These are phyloP conservation scores for Alosa sapidissima DNA, from an alignment of 2,797 vertebrate species.

Conservation along the genomic window DNA sequence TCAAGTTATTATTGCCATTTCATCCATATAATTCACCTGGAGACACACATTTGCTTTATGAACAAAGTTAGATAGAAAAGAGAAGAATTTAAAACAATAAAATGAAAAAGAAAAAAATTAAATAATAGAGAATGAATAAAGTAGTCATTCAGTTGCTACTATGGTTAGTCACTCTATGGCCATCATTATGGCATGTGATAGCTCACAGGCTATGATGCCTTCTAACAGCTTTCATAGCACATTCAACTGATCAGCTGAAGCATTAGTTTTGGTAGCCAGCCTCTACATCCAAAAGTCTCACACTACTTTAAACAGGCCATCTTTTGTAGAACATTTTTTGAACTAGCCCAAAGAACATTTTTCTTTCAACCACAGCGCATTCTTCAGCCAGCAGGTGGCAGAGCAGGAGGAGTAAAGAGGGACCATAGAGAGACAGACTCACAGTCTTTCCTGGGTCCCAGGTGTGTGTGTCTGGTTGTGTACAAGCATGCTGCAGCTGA, in stretches of 20 bases:
- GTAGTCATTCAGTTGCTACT: background rate
- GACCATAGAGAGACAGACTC: slow-evolving; percentile 54
- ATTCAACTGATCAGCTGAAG: background rate
- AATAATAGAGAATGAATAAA: background rate
- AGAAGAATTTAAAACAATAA: background rate
- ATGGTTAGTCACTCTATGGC: slow-evolving; percentile 24
- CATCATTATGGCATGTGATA: background rate
- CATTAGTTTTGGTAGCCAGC: background rate
- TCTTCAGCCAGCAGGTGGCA: slow-evolving; percentile 25
- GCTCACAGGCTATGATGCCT: background rate
- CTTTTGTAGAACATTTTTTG: background rate
- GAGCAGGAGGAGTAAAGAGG: slow-evolving; percentile 30
- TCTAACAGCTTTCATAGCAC: background rate
- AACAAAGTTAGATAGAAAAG: background rate
- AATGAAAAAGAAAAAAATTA: background rate
- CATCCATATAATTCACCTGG: background rate
- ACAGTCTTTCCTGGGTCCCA: slow-evolving; percentile 78
- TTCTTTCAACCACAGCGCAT: background rate
- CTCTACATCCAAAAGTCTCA: background rate
- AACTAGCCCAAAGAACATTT: background rate
- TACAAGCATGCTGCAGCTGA: slow-evolving; percentile 71
- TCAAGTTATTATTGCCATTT: background rate
- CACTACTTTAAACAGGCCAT: background rate
- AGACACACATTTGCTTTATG: background rate
- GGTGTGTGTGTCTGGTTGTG: slow-evolving; percentile 66